Percentiles rank a stretch among this genome's conserved stretches.
These are phyloP conservation scores for Hemithea aestivaria DNA, from an alignment of 2,888 invertebrate species.

Conservation along the genomic window DNA sequence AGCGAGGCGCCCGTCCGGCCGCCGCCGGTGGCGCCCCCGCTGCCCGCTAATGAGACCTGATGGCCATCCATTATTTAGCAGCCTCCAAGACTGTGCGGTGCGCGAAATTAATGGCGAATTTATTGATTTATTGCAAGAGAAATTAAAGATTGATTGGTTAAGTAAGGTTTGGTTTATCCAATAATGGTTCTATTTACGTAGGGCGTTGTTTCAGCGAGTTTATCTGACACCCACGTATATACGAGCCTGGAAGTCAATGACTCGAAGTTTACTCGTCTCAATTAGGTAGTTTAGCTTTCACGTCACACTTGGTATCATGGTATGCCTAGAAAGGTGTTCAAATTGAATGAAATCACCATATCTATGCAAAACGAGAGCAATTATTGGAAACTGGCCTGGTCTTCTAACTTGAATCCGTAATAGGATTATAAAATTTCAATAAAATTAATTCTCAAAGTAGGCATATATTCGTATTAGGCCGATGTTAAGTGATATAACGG, in stretches of 20 bases:
- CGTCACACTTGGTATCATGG: not conserved
- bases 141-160: slow-evolving; percentile 67
- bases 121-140: slow-evolving; percentile 72
- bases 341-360: not conserved
- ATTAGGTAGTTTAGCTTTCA: not conserved
- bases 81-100: slow-evolving; percentile 60
- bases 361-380: slow-evolving; percentile 5
- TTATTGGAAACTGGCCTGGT: slow-evolving; percentile 1
- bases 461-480: too few relatives aligned
- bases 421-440: slow-evolving; percentile 2
- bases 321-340: not conserved
- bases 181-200: slow-evolving; percentile 28
- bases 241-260: slow-evolving; percentile 5
- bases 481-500: too few relatives aligned
- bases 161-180: slow-evolving; percentile 38
- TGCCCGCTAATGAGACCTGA: slow-evolving; percentile 68
- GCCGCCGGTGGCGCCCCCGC: slow-evolving; percentile 70
- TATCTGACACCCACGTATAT: slow-evolving; percentile 1
- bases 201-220: slow-evolving; percentile 13
- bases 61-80: slow-evolving; percentile 75
- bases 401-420: not conserved
- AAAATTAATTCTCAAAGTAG: not conserved
- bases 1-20: slow-evolving; percentile 65
- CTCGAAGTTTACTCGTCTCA: slow-evolving; percentile 1
- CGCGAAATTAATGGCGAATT: slow-evolving; percentile 71